Percentiles rank a stretch among this genome's conserved stretches.
Evolutionary conservation across 2,888 invertebrate genomes (phyloP).

Genomic region (Drosophila putrida): DNA sequence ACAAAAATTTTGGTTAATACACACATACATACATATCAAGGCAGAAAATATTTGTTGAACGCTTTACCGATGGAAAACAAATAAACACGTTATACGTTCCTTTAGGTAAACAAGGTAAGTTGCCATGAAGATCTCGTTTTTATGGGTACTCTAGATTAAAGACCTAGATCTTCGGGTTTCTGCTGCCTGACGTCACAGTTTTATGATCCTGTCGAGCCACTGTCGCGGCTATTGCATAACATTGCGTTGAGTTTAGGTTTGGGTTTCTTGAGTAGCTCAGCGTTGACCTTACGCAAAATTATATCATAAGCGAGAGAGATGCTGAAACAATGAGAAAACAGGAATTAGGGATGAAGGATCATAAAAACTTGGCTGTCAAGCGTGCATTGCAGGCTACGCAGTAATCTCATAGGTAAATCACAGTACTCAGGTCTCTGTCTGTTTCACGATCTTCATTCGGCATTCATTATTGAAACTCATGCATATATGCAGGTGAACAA

Average conservation of each 20-base stretch:
- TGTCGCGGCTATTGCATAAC: slow-evolving; percentile 70
- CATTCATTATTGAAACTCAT: slow-evolving; percentile 50
- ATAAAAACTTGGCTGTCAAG: slow-evolving; percentile 33
- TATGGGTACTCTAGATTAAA: slow-evolving; percentile 56
- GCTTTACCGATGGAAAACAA: slow-evolving; percentile 24
- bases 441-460: background rate
- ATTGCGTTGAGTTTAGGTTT: slow-evolving; percentile 61
- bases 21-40: background rate
- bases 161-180: slow-evolving; percentile 41
- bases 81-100: slow-evolving; percentile 11
- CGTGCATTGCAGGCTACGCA: slow-evolving; percentile 29
- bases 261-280: slow-evolving; percentile 24
- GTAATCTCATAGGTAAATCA: slow-evolving; percentile 19
- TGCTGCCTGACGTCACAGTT: slow-evolving; percentile 39
- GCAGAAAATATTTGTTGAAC: background rate
- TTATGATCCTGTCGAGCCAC: slow-evolving; percentile 53
- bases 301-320: slow-evolving; percentile 66
- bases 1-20: slow-evolving; percentile 27
- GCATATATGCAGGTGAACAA: slow-evolving; percentile 69
- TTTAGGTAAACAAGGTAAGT: slow-evolving; percentile 25
- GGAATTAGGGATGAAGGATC: slow-evolving; percentile 38
- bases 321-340: slow-evolving; percentile 50
- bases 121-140: slow-evolving; percentile 40
- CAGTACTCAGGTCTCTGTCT: background rate
- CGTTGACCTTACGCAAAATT: slow-evolving; percentile 66